phyloP scores from a whole-genome alignment of 2,888 invertebrate genomes.

The Caenorhabditis drosophilae region DNA sequence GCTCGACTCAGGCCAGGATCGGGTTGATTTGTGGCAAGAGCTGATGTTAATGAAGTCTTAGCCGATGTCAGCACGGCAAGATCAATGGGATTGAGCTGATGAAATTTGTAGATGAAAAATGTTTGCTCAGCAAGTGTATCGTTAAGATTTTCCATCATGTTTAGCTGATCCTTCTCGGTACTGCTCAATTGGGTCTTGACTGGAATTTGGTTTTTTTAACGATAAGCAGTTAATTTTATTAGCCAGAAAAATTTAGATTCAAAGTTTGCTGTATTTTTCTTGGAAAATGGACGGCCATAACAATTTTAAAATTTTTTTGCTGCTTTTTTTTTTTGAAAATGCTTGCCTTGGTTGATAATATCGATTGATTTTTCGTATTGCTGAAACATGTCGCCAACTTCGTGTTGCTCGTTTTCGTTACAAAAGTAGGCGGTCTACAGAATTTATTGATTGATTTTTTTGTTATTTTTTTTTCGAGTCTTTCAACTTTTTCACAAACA shows the following conservation, averaged over 20 bases:
- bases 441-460: too few relatives aligned
- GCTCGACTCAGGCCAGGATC: conserved; percentile 27
- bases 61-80: conserved; percentile 21
- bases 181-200: conserved; percentile 12
- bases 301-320: too few relatives aligned
- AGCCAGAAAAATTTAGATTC: too few relatives aligned
- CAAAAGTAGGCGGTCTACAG: conserved; percentile 39
- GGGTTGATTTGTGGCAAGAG: conserved; percentile 10
- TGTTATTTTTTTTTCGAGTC: conserved; percentile 1
- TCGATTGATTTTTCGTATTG: conserved; percentile 22
- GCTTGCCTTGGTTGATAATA: conserved; percentile 22
- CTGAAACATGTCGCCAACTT: conserved; percentile 27
- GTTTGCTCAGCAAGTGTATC: conserved; percentile 36
- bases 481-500: conserved; percentile 32
- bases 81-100: conserved; percentile 29
- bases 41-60: conserved; percentile 15
- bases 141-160: conserved; percentile 47
- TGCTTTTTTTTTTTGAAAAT: too few relatives aligned
- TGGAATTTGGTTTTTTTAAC: not conserved
- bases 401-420: conserved; percentile 20
- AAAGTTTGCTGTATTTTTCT: too few relatives aligned
- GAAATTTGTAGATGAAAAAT: conserved; percentile 39
- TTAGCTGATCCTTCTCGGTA: conserved; percentile 43
- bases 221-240: not conserved
- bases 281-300: not conserved